Conservation (phyloP, 2,888 invertebrate genomes). For the Lordiphosa fenestrarum region DNA sequence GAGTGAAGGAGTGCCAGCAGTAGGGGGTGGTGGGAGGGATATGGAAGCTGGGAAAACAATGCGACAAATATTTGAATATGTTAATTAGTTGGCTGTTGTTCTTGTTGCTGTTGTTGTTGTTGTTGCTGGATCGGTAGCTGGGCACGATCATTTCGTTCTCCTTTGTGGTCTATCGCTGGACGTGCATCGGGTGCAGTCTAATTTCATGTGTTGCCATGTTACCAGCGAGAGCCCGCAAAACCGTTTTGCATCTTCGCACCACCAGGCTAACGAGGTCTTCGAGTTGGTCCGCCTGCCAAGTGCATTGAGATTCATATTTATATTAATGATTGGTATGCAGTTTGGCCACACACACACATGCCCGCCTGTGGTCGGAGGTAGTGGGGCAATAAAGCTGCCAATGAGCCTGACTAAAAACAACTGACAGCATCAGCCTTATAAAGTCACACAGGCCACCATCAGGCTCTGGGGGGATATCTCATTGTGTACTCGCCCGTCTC, state of each 20-base stretch:
- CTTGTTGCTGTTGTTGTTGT: constrained; percentile 26
- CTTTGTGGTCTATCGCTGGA: constrained; percentile 55
- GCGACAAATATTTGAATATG: constrained; percentile 74
- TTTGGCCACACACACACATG: constrained; percentile 41
- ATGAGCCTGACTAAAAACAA: constrained; percentile 63
- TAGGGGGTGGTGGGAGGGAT: constrained; percentile 10
- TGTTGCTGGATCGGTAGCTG: constrained; percentile 22
- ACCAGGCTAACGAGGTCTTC: constrained; percentile 48
- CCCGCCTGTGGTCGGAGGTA: constrained; percentile 1
- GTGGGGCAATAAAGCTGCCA: constrained; percentile 65
- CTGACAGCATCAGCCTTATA: constrained; percentile 69
- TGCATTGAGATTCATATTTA: constrained; percentile 68
- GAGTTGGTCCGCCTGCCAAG: constrained; percentile 43
- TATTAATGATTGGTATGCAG: constrained; percentile 61
- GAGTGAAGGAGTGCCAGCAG: not conserved
- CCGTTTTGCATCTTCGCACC: constrained; percentile 68
- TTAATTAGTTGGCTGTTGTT: constrained; percentile 60
- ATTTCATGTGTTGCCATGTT: constrained; percentile 74
- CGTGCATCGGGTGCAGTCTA: constrained; percentile 74
- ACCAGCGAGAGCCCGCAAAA: constrained; percentile 41
- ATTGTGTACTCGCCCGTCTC: constrained; percentile 6
- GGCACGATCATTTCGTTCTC: constrained; percentile 63
- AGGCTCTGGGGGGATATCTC: constrained; percentile 28
- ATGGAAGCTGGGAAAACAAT: constrained; percentile 53
- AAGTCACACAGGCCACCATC: constrained; percentile 62